These are phyloP conservation scores for Paraplagusia blochii DNA, from an alignment of 2,113 vertebrate species.

Conservation along the genomic window DNA sequence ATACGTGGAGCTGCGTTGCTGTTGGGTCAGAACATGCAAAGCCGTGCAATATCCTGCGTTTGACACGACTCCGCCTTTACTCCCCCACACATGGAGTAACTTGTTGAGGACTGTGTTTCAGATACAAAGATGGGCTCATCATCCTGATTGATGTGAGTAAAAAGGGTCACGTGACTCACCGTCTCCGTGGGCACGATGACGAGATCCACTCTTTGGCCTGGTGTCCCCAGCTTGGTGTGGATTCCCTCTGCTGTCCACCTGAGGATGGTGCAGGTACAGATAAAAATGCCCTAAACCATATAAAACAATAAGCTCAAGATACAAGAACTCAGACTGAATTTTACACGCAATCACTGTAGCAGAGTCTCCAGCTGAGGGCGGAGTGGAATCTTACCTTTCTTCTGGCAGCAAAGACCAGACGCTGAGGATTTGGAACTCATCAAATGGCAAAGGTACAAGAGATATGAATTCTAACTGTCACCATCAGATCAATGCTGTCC, in stretches of 20 bases:
- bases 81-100: no score
- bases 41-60: no score
- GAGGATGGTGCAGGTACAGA: constrained; percentile 79
- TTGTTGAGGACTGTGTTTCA: no score
- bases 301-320: neutral
- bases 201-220: constrained; percentile 92
- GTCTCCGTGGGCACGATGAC: constrained; percentile 91
- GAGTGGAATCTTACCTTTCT: constrained; percentile 78
- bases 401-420: constrained; percentile 98
- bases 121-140: constrained; percentile 96
- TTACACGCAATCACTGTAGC: constrained; percentile 63
- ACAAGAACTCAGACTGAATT: constrained; percentile 2
- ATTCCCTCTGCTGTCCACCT: constrained; percentile 43
- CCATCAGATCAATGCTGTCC: neutral
- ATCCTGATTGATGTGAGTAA: constrained; percentile 88
- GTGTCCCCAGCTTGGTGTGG: constrained; percentile 81
- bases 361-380: constrained; percentile 48
- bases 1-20: constrained; percentile 85
- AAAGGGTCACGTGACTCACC: constrained; percentile 85
- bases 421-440: constrained; percentile 87
- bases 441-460: constrained; percentile 83
- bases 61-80: no score
- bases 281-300: neutral
- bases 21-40: constrained; percentile 79
- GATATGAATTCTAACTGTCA: neutral